These are phyloP conservation scores for Pristionchus japonicus DNA, from an alignment of 2,888 invertebrate genomes.

Conservation along the genomic window DNA sequence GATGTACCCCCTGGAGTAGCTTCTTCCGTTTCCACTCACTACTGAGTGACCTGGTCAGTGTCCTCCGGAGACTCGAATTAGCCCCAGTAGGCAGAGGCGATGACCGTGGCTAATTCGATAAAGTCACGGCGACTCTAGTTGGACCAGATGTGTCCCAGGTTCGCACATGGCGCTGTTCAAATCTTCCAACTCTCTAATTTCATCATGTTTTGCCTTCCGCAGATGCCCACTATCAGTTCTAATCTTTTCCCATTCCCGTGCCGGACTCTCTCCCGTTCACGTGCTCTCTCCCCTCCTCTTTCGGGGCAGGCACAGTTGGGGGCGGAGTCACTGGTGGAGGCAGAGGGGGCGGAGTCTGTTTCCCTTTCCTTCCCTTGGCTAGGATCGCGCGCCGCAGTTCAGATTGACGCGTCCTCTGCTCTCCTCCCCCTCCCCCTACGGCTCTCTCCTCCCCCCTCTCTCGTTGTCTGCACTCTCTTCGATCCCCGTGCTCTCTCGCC, in stretches of 20 bases:
- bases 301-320: neutral
- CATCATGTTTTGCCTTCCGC: neutral
- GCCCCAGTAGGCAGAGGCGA: neutral
- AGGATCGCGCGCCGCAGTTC: slow-evolving; percentile 26
- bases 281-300: neutral
- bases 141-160: neutral
- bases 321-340: slow-evolving; percentile 3
- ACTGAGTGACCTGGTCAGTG: neutral
- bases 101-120: slow-evolving; percentile 42
- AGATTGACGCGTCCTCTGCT: neutral
- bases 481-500: neutral
- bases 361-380: no score
- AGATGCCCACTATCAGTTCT: neutral
- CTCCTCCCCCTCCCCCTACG: neutral
- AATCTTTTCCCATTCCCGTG: neutral
- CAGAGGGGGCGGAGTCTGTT: neutral
- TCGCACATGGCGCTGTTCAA: neutral
- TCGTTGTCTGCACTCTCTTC: neutral
- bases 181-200: no score
- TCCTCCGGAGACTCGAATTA: neutral
- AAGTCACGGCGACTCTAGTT: neutral
- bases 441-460: neutral
- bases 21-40: neutral
- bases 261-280: no score
- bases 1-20: neutral